phyloP scores from a whole-genome alignment of 1,140 invertebrate species.

The Ostrea edulis region DNA sequence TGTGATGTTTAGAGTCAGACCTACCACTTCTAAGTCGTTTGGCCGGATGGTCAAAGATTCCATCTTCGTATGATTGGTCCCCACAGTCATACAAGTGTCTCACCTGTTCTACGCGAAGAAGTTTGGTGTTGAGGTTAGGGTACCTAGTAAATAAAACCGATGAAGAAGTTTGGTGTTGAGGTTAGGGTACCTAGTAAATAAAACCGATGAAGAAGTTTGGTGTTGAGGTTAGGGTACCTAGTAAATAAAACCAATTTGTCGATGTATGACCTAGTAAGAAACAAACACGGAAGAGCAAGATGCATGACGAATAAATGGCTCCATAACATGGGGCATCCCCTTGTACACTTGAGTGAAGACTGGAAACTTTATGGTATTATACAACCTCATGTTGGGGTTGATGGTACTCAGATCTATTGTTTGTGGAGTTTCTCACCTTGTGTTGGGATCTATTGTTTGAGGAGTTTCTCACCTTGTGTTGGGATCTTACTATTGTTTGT shows the following conservation, averaged over 20 bases:
- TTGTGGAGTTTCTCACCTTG: too few species aligned
- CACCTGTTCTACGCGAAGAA: slow-evolving; percentile 86
- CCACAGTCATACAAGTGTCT: slow-evolving; percentile 77
- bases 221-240: slow-evolving; percentile 82
- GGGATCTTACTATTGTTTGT: too few species aligned
- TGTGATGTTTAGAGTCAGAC: neutral
- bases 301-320: too few species aligned
- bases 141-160: slow-evolving; percentile 76
- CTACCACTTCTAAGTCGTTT: slow-evolving; percentile 72
- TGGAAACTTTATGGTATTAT: too few species aligned
- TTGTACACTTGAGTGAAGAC: too few species aligned
- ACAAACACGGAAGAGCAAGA: too few species aligned
- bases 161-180: slow-evolving; percentile 83
- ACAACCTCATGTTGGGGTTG: too few species aligned
- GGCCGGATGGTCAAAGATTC: slow-evolving; percentile 72
- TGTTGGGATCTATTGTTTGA: too few species aligned
- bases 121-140: slow-evolving; percentile 82
- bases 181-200: slow-evolving; percentile 80
- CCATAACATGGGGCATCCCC: too few species aligned
- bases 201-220: slow-evolving; percentile 82
- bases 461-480: too few species aligned
- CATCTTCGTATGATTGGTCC: slow-evolving; percentile 71
- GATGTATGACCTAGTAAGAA: too few species aligned
- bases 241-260: slow-evolving; percentile 56
- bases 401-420: too few species aligned